Percentiles rank a stretch among this genome's conserved stretches.
phyloP scores from a whole-genome alignment of 37 sponge, comb jelly and placozoan species.

The Ianthella basta region DNA sequence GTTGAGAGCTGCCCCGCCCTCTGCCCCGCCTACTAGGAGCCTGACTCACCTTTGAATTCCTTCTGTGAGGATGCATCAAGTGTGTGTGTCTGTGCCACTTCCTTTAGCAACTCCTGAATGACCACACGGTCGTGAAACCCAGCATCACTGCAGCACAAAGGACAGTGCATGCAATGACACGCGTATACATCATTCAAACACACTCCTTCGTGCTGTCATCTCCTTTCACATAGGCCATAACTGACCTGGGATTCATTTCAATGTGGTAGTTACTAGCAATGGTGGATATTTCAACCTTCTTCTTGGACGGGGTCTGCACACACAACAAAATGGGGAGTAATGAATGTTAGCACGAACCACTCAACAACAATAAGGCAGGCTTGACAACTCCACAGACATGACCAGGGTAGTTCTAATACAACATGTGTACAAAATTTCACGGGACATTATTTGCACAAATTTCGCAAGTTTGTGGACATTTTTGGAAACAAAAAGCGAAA shows the following conservation, averaged over 20 bases:
- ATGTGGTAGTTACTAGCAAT: slow-evolving; percentile 98
- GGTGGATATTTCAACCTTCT: slow-evolving; percentile 94
- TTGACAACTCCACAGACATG: too few species aligned
- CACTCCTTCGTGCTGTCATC: too few species aligned
- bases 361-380: neutral
- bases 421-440: too few species aligned
- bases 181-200: neutral
- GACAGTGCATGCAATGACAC: neutral
- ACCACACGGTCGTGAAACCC: slow-evolving; percentile 94
- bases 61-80: slow-evolving; percentile 71
- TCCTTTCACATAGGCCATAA: too few species aligned
- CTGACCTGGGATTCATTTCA: slow-evolving; percentile 92
- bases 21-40: neutral
- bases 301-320: slow-evolving; percentile 95
- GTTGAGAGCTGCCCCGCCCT: too few species aligned
- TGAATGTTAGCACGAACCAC: neutral
- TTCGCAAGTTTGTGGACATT: too few species aligned
- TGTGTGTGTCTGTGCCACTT: slow-evolving; percentile 89
- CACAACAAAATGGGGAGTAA: neutral
- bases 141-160: slow-evolving; percentile 81
- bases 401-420: too few species aligned
- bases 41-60: slow-evolving; percentile 86
- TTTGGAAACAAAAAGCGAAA: too few species aligned
- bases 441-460: too few species aligned
- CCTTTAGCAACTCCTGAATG: slow-evolving; percentile 92